Conservation (phyloP, 2,113 vertebrate genomes). For the Solea senegalensis region DNA sequence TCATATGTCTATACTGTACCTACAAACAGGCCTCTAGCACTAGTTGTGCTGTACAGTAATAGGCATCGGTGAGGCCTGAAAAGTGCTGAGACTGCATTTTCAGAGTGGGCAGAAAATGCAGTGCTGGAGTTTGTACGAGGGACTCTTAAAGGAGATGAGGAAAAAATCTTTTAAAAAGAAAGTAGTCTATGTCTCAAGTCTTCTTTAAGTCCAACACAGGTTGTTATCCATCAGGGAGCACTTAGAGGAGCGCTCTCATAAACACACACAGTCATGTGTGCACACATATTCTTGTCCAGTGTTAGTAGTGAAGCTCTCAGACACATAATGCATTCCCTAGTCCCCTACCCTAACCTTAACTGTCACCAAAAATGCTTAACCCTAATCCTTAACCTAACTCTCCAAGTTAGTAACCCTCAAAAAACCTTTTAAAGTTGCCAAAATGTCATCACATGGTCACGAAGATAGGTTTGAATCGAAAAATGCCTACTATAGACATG, state of each 20-base stretch:
- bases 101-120: constrained; percentile 51
- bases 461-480: no score
- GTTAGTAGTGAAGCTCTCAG: no score
- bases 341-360: no score
- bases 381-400: no score
- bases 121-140: constrained; percentile 43
- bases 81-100: constrained; percentile 70
- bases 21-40: constrained; percentile 67
- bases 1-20: constrained; percentile 61
- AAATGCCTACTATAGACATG: not conserved
- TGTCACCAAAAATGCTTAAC: no score
- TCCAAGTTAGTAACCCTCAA: no score
- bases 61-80: constrained; percentile 53
- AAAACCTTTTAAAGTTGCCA: no score
- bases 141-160: constrained; percentile 33
- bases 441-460: no score
- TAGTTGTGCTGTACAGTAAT: constrained; percentile 61
- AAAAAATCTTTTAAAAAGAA: constrained; percentile 29
- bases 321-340: no score
- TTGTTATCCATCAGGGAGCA: constrained; percentile 56
- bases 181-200: constrained; percentile 54
- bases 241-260: constrained; percentile 36
- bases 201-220: constrained; percentile 58
- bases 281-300: not conserved
- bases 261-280: not conserved